Base-by-base conservation (phyloP, 2,888 invertebrate species). In the Rhingia campestris region DNA sequence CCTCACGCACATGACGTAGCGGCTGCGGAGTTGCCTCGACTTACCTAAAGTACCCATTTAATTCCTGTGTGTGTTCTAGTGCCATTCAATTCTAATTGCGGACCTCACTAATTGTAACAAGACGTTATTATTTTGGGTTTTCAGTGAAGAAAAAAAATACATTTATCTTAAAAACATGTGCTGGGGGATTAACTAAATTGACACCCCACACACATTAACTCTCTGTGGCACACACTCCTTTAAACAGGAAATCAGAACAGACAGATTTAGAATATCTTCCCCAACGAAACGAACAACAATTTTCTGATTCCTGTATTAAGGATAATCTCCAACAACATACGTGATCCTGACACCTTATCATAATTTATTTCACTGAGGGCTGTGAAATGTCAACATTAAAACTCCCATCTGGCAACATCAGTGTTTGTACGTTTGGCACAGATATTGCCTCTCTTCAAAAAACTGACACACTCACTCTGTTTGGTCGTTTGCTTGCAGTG, bases 291-390 rank as follows among this genome's bases (percentile, higher is more conserved):
- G 14, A 43, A 66, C 72, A 54, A 45, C 75, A 76, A 81, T 82
- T 73, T 63, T 73, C 73, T 82, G 67, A 79, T 77, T 81, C 56
- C 70, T 54, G 80, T 66, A 70, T 84, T 84, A 80, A 80, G 84
- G 84, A 84, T 84, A 84, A 84, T 84, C 84, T 66, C 49, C 66
- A 66, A 67, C 58, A 64, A 59, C 70, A 75, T 81, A 81, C 80
- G 84, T 84, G 84, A 84, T 84, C 74, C 74, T 58, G 80, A 75
- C 79, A 80, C 84, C 43, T 37, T 80, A 30, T 49, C 49, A 74
- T 80, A 75, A 84, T 84, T 75, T 84, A 67, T 45, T 76, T 77
- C 59, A 61, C 77, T 75, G 56, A 51, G 61, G 67, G 67, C 35
- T 47, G n/a, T 30, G 61, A 61, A 64, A 80, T 79, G 54, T 67